These are phyloP conservation scores for Salmo trutta DNA, from an alignment of 2,797 vertebrate species.

Conservation along the genomic window DNA sequence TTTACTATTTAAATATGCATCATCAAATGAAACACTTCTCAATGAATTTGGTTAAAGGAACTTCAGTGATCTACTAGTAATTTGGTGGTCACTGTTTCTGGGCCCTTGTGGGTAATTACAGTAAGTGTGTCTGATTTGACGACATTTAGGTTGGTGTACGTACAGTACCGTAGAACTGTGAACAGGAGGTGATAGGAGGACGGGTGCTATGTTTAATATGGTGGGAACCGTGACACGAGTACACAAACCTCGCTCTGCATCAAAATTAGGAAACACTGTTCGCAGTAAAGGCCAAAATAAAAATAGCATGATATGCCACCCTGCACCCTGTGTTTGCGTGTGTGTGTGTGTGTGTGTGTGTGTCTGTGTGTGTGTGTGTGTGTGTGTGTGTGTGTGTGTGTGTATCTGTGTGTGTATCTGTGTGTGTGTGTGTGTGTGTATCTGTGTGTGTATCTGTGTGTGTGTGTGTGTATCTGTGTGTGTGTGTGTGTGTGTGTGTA, in stretches of 20 bases:
- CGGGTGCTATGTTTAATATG: slow-evolving; percentile 7
- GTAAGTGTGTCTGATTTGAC: neutral
- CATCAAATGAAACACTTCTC: neutral
- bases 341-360: neutral
- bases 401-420: neutral
- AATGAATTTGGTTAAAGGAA: neutral
- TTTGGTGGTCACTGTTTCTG: neutral
- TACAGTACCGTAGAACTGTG: neutral
- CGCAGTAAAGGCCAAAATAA: slow-evolving; percentile 24
- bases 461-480: too few species aligned
- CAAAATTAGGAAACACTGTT: slow-evolving; percentile 65
- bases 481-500: too few species aligned
- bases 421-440: neutral
- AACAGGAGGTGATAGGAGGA: neutral
- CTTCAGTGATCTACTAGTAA: neutral
- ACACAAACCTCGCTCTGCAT: slow-evolving; percentile 57
- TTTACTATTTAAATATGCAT: neutral
- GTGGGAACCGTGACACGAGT: neutral
- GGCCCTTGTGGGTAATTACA: neutral
- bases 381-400: neutral
- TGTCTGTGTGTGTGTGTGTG: neutral
- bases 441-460: too few species aligned
- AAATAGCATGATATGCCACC: neutral
- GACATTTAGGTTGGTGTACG: neutral
- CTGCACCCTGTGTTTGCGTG: too few species aligned